Percentiles rank a stretch among this genome's conserved stretches.
These are phyloP conservation scores for Riptortus pedestris DNA, from an alignment of 1,140 invertebrate genomes.

Conservation along the genomic window DNA sequence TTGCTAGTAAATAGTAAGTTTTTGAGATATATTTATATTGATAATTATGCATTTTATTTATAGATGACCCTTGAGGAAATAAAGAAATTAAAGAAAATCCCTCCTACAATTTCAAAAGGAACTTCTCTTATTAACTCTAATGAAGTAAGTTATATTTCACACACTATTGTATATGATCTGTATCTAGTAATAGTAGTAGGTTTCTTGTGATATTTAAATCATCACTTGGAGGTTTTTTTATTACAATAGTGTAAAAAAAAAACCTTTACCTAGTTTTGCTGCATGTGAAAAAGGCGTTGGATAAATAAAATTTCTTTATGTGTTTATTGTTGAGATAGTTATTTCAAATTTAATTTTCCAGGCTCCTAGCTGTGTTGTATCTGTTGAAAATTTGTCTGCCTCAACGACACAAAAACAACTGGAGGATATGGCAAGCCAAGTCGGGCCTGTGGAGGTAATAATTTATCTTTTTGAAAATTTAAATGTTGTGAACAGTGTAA, in stretches of 20 bases:
- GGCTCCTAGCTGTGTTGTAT: constrained; percentile 21
- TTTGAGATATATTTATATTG: too few species aligned
- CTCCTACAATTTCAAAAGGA: background rate
- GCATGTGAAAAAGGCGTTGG: too few species aligned
- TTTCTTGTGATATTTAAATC: too few species aligned
- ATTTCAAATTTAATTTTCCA: background rate
- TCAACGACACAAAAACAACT: constrained; percentile 30
- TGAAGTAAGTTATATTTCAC: background rate
- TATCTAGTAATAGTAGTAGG: too few species aligned
- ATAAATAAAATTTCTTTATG: too few species aligned
- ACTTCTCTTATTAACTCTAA: background rate
- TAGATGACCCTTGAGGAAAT: constrained; percentile 22
- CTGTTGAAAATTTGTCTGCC: constrained; percentile 30
- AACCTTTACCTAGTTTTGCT: too few species aligned
- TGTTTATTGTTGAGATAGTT: too few species aligned
- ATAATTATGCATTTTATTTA: constrained; percentile 6
- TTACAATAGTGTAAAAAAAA: too few species aligned
- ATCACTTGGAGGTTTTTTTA: too few species aligned
- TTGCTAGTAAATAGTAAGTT: too few species aligned
- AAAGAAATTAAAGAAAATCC: constrained; percentile 20
- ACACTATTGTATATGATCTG: too few species aligned
- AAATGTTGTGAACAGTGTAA: too few species aligned
- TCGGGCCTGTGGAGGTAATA: constrained; percentile 29
- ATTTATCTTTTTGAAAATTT: background rate
- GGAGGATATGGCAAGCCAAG: constrained; percentile 25